These are phyloP conservation scores for Crotophaga sulcirostris DNA, from an alignment of 2,113 vertebrate species.

Conservation along the genomic window DNA sequence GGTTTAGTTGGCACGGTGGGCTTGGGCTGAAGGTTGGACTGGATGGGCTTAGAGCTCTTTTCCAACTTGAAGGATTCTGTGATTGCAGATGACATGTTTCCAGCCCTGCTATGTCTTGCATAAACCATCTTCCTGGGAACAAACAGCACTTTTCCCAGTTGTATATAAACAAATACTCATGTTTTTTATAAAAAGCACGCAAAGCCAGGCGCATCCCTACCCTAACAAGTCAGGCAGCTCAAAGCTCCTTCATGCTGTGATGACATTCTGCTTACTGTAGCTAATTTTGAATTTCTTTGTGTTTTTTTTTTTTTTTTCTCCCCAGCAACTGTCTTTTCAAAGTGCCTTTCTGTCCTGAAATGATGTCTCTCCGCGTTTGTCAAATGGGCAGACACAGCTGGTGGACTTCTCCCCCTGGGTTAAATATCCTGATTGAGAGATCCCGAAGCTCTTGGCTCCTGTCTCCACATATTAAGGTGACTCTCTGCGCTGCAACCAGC, in stretches of 20 bases:
- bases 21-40: no score
- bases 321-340: background rate
- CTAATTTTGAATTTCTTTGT: background rate
- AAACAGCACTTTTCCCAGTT: background rate
- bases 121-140: background rate
- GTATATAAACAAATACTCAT: background rate
- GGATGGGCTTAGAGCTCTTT: no score
- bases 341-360: background rate
- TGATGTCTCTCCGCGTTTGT: background rate
- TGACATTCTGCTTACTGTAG: background rate
- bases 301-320: no score
- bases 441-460: background rate
- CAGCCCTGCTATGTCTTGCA: background rate
- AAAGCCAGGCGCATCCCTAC: background rate
- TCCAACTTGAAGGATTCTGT: no score
- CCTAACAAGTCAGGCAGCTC: background rate
- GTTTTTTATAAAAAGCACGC: background rate
- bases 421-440: background rate
- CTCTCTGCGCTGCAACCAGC: background rate
- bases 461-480: background rate
- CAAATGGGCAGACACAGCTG: background rate
- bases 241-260: background rate
- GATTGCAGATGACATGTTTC: background rate
- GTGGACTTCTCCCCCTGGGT: constrained; percentile 4
- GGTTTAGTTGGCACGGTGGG: no score